Conservation (phyloP, 64 coral and sea anemone genomes). For the Montipora foliosa region DNA sequence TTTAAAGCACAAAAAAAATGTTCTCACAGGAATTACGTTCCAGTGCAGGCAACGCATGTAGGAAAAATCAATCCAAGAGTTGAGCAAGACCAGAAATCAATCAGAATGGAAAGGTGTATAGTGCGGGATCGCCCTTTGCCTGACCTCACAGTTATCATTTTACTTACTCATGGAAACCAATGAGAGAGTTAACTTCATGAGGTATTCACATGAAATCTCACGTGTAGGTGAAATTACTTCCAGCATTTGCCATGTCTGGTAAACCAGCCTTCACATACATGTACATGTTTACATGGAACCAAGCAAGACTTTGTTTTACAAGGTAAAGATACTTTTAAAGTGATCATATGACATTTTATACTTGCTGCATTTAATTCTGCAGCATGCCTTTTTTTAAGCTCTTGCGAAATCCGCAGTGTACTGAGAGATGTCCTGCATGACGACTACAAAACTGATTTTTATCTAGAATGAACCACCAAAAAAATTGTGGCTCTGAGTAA, state of each 20-base stretch:
- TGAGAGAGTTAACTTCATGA: background rate
- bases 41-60: background rate
- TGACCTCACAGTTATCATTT: background rate
- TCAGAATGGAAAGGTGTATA: slow-evolving; percentile 7
- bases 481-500: no score
- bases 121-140: background rate
- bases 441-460: no score
- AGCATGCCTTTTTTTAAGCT: no score
- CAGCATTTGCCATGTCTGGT: slow-evolving; percentile 6
- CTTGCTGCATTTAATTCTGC: background rate
- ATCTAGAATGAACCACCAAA: no score
- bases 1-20: background rate
- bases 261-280: slow-evolving; percentile 5
- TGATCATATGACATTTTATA: slow-evolving; percentile 15
- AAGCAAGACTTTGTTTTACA: background rate
- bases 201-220: slow-evolving; percentile 13
- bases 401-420: no score
- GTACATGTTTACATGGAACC: background rate
- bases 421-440: no score
- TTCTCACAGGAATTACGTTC: slow-evolving; percentile 14
- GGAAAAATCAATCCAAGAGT: slow-evolving; percentile 14
- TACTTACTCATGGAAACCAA: background rate
- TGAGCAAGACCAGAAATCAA: slow-evolving; percentile 20
- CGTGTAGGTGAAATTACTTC: background rate
- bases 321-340: slow-evolving; percentile 26